Evolutionary conservation across 2,113 vertebrate genomes (phyloP), one percentile per base, ranked within the genome.

Genomic region (Nycticorax nycticorax): DNA sequence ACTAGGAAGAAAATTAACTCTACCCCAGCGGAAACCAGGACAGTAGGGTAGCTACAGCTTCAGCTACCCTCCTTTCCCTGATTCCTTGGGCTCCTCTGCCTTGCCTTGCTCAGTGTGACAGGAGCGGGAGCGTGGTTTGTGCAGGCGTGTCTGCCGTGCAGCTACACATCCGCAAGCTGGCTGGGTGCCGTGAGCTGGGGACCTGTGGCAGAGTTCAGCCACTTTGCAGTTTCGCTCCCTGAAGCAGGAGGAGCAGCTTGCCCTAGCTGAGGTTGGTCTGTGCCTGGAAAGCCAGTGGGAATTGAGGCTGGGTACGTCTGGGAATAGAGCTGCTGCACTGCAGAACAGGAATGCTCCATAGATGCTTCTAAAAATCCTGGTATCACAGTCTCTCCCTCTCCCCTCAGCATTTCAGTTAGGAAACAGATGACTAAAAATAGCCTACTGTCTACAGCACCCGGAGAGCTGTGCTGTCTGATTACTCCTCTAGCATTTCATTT

Each of bases 381-480:
- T 60, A 33, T 69, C 30, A 14, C 1, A 0, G 30, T 56, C 66
- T 84, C 55, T 88, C 27, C 12, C 22, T 90, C 33, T 80, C 41
- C 22, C 56, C 39, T 88, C 4, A 0, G 71, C 56, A 47, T 78
- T 88, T 93, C 72, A 53, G 17, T 67, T 75, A 63, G 73, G 52
- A 83, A 96, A 89, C 47, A 66, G 55, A 63, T 47, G 52, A 71
- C 62, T 86, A 95, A 93, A 94, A 92, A 89, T 93, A 95, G 85
- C 80, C 60, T 27, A 8, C 22, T 68, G 43, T 67, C 69, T 63
- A 75, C 78, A 89, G 45, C 72, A 75, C 35, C 28, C 6, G 2
- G 66, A 68, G 32, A 64, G 56, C 85, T 74, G 47, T 41, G 53
- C 76, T 71, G 37, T 20, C 53, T 56, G 76, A 83, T 71, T 79